Evolutionary conservation across 2,113 vertebrate species (phyloP), one percentile per base, ranked within the genome.

Genomic region (Rynchops niger): DNA sequence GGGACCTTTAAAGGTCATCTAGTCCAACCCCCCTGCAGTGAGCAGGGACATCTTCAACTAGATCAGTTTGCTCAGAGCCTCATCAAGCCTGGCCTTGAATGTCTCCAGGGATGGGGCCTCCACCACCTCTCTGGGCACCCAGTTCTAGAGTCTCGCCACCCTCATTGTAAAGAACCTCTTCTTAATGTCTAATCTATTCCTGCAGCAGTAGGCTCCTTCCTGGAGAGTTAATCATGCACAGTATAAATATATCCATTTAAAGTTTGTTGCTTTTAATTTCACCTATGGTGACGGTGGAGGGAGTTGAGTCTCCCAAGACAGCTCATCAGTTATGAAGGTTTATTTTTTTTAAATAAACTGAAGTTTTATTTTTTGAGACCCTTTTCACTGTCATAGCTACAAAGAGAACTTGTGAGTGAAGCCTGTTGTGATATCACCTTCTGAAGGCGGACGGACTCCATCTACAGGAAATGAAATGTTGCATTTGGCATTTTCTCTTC

Each of bases 401-500:
- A 67, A 72, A 82, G 42, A 88, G 32, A 93, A 89, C 32, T 94
- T 85, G 34, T 0, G 2, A 87, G 70, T 58, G 66, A 94, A 84
- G 36, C 25, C 40, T 91, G 69, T 67, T 72, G 53, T 77, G 45
- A 29, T 87, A 69, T 52, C 3, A 2, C 49, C 58, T 87, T 85
- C 70, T 82, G 84, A 89, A 91, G 49, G 70, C 4, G 9, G 82
- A 79, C 13, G 11, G 52, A 61, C 49, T 70, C 50, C 34, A 59
- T 73, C 67, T 86, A 70, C 70, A 85, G 58, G 16, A 91, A 71
- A 77, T 29, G 38, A 93, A 70, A 83, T 22, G 30, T 66, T 87
- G 36, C 43, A 73, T 89, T 91, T 89, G 74, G 21, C 83, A 96
- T 95, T 91, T 96, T 94, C 38, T 86, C 36, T 80, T 95, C 76